Base-by-base conservation (phyloP, 2,888 invertebrate species). In the Philaethria dido region DNA sequence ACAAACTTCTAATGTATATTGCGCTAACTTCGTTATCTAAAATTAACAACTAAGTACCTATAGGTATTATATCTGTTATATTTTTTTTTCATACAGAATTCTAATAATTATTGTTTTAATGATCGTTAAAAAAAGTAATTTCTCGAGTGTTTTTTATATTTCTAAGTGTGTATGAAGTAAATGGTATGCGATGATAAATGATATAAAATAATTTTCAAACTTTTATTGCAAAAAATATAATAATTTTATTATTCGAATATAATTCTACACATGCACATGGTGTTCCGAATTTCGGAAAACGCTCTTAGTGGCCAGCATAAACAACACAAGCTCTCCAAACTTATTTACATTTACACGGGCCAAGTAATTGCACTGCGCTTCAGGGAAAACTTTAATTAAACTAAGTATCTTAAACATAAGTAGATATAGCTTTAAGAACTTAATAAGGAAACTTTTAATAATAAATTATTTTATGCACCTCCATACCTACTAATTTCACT, bases 321-420 rank as follows among this genome's bases (percentile, higher is more conserved):
- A 89, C 86, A 87, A 86, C 84, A 78, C 72, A 82, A 81, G 80
- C 83, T 85, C 82, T 86, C 83, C 80, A 82, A 89, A 90, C 89
- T 88, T 89, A 90, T 90, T 91, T 91, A 89, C 92, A 92, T 90
- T 89, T 89, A 90, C 91, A 89, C 87, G 89, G 87, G 82, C 88
- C 88, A 82, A 88, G 89, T 91, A 91, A 91, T 89, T 91, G 89
- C 89, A 85, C 80, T 86, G 88, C 83, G 88, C 89, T 89, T 88
- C 86, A 79, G 90, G 91, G 90, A 88, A 84, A 87, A 85, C 81
- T 91, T 91, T 91, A 90, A 92, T 91, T 92, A 91, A 91, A 90
- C 85, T 83, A 86, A 89, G 83, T 87, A 85, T 86, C 85, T 84
- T 86, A 83, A 85, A 85, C 84, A 85, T 83, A 84, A 86, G 84